A percentile compares a stretch with the other conserved stretches of the same genome.
Conservation (phyloP, 2,797 vertebrate genomes). For the Chrysocyon brachyurus region DNA sequence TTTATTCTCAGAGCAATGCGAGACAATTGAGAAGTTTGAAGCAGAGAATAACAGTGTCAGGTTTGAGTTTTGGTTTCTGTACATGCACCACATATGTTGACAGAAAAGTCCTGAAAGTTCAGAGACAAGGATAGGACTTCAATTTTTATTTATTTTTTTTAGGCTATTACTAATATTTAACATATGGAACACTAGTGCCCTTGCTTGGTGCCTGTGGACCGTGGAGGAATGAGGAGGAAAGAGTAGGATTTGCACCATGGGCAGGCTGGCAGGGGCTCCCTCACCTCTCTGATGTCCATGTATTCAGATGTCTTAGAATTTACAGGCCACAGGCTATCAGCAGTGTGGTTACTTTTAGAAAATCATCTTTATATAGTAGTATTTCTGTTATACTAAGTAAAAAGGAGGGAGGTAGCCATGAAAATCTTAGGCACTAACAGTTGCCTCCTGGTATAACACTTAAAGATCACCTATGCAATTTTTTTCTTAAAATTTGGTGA, state of each 20-base stretch:
- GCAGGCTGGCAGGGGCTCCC: rapidly evolving
- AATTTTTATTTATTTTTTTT: background rate
- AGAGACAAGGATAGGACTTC: background rate
- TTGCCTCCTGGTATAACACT: background rate
- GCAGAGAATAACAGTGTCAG: background rate
- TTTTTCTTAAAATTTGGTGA: background rate
- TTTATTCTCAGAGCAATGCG: background rate
- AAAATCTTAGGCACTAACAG: background rate
- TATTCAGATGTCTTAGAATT: background rate
- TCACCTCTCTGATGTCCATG: background rate
- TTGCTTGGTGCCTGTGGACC: background rate
- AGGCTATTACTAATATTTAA: background rate
- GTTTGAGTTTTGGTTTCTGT: background rate
- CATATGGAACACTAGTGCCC: background rate
- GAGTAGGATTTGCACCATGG: too few relatives aligned
- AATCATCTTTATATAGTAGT: background rate
- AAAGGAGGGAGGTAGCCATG: background rate
- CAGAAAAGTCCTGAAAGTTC: background rate
- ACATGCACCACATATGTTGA: background rate
- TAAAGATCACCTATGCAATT: background rate
- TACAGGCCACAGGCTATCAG: background rate
- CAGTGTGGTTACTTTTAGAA: background rate
- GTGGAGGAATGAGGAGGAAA: background rate
- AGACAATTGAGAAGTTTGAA: background rate
- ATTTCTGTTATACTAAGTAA: background rate